These are phyloP conservation scores for Plutella xylostella DNA, from an alignment of 2,888 invertebrate genomes.

Conservation along the genomic window DNA sequence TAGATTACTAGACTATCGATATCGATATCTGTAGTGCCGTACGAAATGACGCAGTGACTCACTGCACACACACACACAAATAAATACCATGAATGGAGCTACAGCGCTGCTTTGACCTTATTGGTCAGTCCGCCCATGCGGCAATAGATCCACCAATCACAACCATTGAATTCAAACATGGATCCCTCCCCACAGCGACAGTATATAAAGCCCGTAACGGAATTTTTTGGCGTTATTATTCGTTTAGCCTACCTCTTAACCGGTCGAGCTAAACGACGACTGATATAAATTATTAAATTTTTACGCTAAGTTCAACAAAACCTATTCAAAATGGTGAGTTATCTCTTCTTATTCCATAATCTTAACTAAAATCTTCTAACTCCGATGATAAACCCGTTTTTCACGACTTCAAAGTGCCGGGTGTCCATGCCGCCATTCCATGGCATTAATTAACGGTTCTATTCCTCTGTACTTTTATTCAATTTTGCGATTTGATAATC, in stretches of 20 bases:
- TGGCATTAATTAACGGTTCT: constrained; percentile 36
- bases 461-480: too few relatives aligned
- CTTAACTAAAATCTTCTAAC: constrained; percentile 8
- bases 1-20: too few relatives aligned
- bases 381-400: constrained; percentile 13
- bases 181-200: constrained; percentile 48
- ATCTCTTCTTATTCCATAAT: constrained; percentile 16
- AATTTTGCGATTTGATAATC: too few relatives aligned
- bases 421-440: constrained; percentile 54
- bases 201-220: constrained; percentile 70
- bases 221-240: constrained; percentile 63
- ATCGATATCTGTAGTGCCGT: too few relatives aligned
- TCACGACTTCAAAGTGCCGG: constrained; percentile 28
- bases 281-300: constrained; percentile 59
- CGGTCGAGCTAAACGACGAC: constrained; percentile 72
- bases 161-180: constrained; percentile 49
- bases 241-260: constrained; percentile 79
- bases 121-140: constrained; percentile 60
- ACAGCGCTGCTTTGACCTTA: constrained; percentile 48
- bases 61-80: constrained; percentile 39
- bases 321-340: constrained; percentile 64
- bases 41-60: constrained; percentile 27
- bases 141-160: constrained; percentile 60
- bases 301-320: constrained; percentile 58
- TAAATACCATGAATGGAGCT: constrained; percentile 62